A percentile compares a stretch with the other conserved stretches of the same genome.
These are phyloP conservation scores for Ceriagrion tenellum DNA, from an alignment of 2,888 invertebrate species.

Conservation along the genomic window DNA sequence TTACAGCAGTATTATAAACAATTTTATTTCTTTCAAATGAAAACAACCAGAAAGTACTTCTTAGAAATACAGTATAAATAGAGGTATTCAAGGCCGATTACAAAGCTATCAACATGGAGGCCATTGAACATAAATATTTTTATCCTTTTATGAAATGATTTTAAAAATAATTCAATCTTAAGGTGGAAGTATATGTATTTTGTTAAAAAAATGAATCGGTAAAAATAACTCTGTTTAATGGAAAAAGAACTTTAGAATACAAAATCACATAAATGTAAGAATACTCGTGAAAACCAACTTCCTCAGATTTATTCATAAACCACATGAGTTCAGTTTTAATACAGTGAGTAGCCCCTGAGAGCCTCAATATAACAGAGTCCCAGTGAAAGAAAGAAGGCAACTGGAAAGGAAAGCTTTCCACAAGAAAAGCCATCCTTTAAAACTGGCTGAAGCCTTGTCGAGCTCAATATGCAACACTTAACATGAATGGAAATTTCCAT, in stretches of 20 bases:
- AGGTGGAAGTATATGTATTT: conserved; percentile 28
- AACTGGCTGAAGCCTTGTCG: not conserved
- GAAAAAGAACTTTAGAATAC: conserved; percentile 18
- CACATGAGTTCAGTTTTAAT: not conserved
- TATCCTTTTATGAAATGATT: conserved; percentile 31
- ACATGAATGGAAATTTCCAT: not conserved
- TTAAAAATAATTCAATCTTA: conserved; percentile 34
- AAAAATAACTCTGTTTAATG: not conserved
- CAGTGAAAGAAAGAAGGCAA: not conserved
- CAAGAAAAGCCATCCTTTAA: not conserved
- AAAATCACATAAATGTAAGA: not conserved
- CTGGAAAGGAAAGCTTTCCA: not conserved
- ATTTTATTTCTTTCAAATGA: conserved; percentile 57
- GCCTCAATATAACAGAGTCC: not conserved
- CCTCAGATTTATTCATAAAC: not conserved
- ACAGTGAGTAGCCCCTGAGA: conserved; percentile 29
- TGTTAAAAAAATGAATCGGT: not conserved
- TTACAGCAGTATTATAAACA: conserved; percentile 49
- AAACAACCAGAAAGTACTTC: conserved; percentile 51
- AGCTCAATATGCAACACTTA: not conserved
- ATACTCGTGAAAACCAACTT: not conserved
- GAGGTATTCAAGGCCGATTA: not conserved
- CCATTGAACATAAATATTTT: conserved; percentile 15
- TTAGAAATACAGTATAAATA: conserved; percentile 57
- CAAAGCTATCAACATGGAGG: conserved; percentile 13